Percentiles rank a stretch among this genome's conserved stretches.
Evolutionary conservation across 2,797 vertebrate species (phyloP).

Genomic region (Brachyrhaphis roseni): DNA sequence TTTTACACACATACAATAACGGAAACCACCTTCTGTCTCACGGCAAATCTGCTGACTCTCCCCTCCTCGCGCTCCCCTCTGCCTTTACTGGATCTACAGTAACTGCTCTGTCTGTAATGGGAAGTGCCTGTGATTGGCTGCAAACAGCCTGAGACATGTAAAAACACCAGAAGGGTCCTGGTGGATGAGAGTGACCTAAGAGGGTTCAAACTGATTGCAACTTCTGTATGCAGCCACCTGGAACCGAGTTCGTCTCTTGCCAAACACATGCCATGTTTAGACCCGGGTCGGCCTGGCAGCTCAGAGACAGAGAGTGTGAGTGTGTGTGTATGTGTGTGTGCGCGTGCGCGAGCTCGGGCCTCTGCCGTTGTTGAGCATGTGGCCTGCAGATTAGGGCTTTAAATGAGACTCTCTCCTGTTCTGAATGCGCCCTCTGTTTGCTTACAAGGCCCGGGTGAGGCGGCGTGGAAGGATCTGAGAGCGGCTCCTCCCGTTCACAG

Average conservation of each 20-base stretch:
- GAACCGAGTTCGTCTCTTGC: constrained; percentile 56
- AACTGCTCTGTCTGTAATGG: constrained; percentile 6
- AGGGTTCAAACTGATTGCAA: constrained; percentile 57
- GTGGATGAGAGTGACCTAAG: constrained; percentile 43
- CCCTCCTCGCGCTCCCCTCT: too few species aligned
- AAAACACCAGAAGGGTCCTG: constrained; percentile 18
- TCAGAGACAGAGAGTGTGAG: constrained; percentile 10
- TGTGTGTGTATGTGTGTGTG: constrained; percentile 31
- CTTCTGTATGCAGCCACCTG: constrained; percentile 72
- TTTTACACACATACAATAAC: not conserved
- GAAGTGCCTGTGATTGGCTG: constrained; percentile 11
- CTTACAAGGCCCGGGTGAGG: constrained; percentile 73
- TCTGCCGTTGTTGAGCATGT: constrained; percentile 72
- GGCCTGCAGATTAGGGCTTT: constrained; percentile 75
- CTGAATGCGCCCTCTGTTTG: constrained; percentile 77
- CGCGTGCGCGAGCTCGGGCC: constrained; percentile 30
- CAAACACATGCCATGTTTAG: constrained; percentile 70
- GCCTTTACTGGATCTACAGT: not conserved
- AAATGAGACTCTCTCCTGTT: constrained; percentile 74
- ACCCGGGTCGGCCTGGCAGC: constrained; percentile 44
- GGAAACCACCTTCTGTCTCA: not conserved
- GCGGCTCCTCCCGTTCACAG: constrained; percentile 60
- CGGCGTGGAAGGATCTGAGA: constrained; percentile 68
- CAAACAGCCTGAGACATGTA: constrained; percentile 15
- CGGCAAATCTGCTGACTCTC: constrained; percentile 2